Conservation (phyloP, 1,140 invertebrate genomes). For the Drosophila pruinosa region DNA sequence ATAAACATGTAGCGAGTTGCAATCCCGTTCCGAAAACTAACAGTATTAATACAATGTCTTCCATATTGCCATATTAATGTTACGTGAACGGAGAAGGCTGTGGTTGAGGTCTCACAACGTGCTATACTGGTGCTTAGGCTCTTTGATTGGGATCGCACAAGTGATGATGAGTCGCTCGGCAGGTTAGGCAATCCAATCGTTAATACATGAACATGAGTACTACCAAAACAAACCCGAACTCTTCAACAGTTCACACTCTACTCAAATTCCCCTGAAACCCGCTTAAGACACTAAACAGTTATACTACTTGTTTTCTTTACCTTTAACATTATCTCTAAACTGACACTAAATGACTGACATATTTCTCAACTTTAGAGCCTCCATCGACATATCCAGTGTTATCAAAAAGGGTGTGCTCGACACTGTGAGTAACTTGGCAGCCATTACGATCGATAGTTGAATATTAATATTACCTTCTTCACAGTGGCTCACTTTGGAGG, state of each 20-base stretch:
- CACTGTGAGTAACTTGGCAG: constrained; percentile 88
- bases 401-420: constrained; percentile 87
- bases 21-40: constrained; percentile 43
- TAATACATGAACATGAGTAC: constrained; percentile 20
- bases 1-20: constrained; percentile 36
- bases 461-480: constrained; percentile 30
- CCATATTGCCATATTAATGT: constrained; percentile 54
- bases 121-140: constrained; percentile 84
- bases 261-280: background rate
- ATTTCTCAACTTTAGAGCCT: constrained; percentile 83
- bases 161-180: constrained; percentile 90
- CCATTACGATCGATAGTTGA: background rate
- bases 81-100: constrained; percentile 64
- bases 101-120: constrained; percentile 83
- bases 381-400: constrained; percentile 87
- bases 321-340: background rate
- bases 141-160: constrained; percentile 92
- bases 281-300: constrained; percentile 36
- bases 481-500: constrained; percentile 96
- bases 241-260: background rate
- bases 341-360: constrained; percentile 1
- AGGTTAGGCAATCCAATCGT: constrained; percentile 85
- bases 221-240: constrained; percentile 6
- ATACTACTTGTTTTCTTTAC: background rate
- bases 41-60: constrained; percentile 66